Percentiles rank a stretch among this genome's conserved stretches.
phyloP scores from a whole-genome alignment of 2,888 invertebrate species.

The Ichneumon xanthorius region DNA sequence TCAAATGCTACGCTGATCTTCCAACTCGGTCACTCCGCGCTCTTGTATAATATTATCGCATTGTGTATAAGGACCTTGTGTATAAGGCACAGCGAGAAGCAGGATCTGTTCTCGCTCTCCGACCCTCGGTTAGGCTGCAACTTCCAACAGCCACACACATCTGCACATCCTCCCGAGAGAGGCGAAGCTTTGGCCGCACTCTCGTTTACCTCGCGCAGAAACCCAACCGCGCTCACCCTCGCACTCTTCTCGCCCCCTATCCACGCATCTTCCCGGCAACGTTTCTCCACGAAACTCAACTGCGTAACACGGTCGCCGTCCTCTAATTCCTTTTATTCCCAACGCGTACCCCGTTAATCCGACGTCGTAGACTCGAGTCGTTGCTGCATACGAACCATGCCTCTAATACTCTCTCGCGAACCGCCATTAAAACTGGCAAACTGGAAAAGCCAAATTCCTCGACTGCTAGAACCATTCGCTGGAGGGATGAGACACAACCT shows the following conservation, averaged over 20 bases:
- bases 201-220: slow-evolving; percentile 25
- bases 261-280: slow-evolving; percentile 22
- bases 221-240: slow-evolving; percentile 42
- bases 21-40: slow-evolving; percentile 8
- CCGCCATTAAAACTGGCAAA: slow-evolving; percentile 64
- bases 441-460: slow-evolving; percentile 45
- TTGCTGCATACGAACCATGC: slow-evolving; percentile 34
- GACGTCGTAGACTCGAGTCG: slow-evolving; percentile 66
- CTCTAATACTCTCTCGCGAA: slow-evolving; percentile 55
- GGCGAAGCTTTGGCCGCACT: slow-evolving; percentile 44
- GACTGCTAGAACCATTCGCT: slow-evolving; percentile 37
- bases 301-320: slow-evolving; percentile 50
- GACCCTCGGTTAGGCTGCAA: slow-evolving; percentile 50
- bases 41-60: slow-evolving; percentile 49
- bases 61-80: slow-evolving; percentile 24
- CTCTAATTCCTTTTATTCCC: slow-evolving; percentile 75
- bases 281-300: slow-evolving; percentile 52
- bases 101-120: slow-evolving; percentile 31
- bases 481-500: slow-evolving; percentile 29
- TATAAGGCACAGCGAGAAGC: slow-evolving; percentile 26
- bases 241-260: slow-evolving; percentile 29
- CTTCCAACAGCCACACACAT: slow-evolving; percentile 58
- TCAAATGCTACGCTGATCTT: slow-evolving; percentile 47
- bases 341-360: slow-evolving; percentile 75
- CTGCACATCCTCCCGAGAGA: slow-evolving; percentile 61